phyloP scores from a whole-genome alignment of 2,797 vertebrate species.

The Perodicticus potto region DNA sequence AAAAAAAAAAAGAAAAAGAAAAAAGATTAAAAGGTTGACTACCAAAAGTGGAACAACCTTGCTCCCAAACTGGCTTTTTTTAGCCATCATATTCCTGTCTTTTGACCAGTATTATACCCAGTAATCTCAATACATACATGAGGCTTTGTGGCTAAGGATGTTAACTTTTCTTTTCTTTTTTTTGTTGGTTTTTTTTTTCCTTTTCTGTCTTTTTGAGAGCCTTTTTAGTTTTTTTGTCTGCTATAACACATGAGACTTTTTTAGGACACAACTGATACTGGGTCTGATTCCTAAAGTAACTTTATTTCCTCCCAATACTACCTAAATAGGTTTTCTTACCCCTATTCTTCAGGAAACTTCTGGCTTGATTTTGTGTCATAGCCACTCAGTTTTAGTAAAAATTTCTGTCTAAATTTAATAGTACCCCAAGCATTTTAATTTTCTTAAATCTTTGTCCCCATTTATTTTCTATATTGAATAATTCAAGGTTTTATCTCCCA shows the following conservation, averaged over 20 bases:
- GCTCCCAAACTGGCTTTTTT: constrained; percentile 13
- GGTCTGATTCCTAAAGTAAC: constrained; percentile 22
- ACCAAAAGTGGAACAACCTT: not conserved
- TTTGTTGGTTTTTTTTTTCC: too few species aligned
- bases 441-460: not conserved
- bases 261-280: not conserved
- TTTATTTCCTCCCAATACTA: not conserved
- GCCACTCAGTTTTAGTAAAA: not conserved
- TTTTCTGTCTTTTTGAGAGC: not conserved
- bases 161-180: constrained; percentile 9
- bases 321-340: constrained; percentile 4
- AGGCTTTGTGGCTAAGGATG: not conserved
- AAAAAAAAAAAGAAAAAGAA: too few species aligned
- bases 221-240: not conserved
- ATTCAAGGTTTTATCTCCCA: not conserved
- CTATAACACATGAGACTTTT: not conserved
- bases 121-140: not conserved
- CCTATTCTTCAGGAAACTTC: not conserved
- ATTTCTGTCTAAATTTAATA: not conserved
- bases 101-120: not conserved
- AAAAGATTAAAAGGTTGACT: not conserved
- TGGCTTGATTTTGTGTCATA: not conserved
- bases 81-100: not conserved
- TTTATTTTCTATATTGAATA: constrained; percentile 8
- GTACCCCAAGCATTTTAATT: not conserved